These are phyloP conservation scores for Thera britannica DNA, from an alignment of 2,888 invertebrate species.

Conservation along the genomic window DNA sequence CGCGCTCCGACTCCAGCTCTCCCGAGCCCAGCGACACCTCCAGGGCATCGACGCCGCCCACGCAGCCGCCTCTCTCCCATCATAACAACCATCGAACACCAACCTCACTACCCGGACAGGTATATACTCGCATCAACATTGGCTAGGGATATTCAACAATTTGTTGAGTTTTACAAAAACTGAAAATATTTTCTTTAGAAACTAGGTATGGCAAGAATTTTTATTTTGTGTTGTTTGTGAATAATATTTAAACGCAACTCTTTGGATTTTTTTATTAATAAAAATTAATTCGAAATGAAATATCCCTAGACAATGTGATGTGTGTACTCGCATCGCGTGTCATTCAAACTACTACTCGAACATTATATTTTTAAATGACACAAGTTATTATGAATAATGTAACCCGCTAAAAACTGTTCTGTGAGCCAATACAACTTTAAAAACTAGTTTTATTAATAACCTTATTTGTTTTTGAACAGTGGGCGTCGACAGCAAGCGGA, in stretches of 20 bases:
- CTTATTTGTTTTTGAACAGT: slow-evolving; percentile 65
- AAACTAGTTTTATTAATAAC: background rate
- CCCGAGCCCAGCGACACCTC: slow-evolving; percentile 85
- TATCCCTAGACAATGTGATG: no score
- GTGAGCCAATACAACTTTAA: background rate
- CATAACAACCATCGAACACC: slow-evolving; percentile 65
- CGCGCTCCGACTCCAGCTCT: slow-evolving; percentile 83
- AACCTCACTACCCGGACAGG: slow-evolving; percentile 64
- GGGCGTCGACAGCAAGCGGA: slow-evolving; percentile 86
- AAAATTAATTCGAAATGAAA: no score
- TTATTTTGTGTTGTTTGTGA: no score
- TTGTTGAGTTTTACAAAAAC: no score
- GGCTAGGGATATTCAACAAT: background rate
- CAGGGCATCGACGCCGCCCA: slow-evolving; percentile 84
- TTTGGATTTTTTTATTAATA: no score
- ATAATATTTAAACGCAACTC: no score
- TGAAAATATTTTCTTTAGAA: no score
- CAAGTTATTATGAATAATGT: background rate
- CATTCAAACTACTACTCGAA: background rate
- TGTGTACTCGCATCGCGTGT: no score
- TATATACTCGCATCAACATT: background rate
- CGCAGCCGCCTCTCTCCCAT: slow-evolving; percentile 69
- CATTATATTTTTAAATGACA: background rate
- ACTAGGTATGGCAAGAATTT: no score
- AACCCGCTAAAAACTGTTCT: background rate